A percentile compares a stretch with the other conserved stretches of the same genome.
phyloP scores from a whole-genome alignment of 53 echinoderm and acorn worm genomes.

The Zoroaster sp. region DNA sequence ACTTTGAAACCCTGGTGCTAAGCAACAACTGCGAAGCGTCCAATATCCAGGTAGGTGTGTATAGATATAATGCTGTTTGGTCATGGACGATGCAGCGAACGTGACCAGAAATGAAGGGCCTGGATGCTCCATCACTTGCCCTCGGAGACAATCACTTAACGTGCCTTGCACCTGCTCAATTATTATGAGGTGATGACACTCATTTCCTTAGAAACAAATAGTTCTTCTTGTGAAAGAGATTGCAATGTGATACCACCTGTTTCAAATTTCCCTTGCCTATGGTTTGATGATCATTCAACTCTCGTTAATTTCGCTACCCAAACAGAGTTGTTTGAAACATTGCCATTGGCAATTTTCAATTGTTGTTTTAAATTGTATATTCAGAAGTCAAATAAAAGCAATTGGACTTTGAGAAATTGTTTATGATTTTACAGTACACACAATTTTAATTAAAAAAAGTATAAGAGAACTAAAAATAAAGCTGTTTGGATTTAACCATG shows the following conservation, averaged over 20 bases:
- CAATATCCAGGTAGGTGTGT: neutral
- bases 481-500: too few relatives aligned
- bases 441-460: too few relatives aligned
- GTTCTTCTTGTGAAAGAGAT: neutral
- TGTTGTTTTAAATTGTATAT: too few relatives aligned
- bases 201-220: neutral
- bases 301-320: neutral
- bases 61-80: too few relatives aligned
- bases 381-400: too few relatives aligned
- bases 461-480: too few relatives aligned
- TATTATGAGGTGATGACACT: neutral
- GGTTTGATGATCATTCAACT: neutral
- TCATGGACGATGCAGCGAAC: too few relatives aligned
- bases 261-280: neutral
- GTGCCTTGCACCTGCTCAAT: neutral
- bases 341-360: neutral
- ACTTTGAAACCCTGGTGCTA: neutral
- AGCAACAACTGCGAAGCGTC: neutral
- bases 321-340: too few relatives aligned
- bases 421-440: too few relatives aligned
- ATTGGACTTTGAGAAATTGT: too few relatives aligned
- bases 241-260: neutral
- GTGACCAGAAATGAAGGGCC: neutral
- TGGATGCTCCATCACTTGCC: neutral
- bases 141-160: neutral